Base-by-base conservation (phyloP, 2,888 invertebrate species). In the Pseudococcus longispinus region DNA sequence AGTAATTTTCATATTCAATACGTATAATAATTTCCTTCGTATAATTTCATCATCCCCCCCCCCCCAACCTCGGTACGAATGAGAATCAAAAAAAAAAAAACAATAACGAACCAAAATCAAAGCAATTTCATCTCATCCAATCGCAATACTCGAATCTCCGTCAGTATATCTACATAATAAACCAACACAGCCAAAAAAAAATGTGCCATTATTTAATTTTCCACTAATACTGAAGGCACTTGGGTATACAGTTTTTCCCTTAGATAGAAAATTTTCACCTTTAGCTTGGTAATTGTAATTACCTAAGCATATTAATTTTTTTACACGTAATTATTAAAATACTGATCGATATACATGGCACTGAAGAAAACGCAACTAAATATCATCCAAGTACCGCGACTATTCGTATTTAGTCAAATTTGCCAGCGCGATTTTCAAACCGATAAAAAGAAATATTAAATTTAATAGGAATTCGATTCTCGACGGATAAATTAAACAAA, bases 351-450 rank as follows among this genome's bases (percentile, higher is more conserved):
- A 80, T 42, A 80, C 74, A 80, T 80, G 77, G 77, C 77, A 80
- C 77, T 80, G 77, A 42, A 80, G 29, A 80, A n/a, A 80, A 80
- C n/a, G 42, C 32, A 80, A 80, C 29, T 80, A 80, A 80, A 80
- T 80, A 80, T n/a, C 20, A 80, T 80, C 42, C 77, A 80, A 80
- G 77, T 42, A 80, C 29, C 29, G 42, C 77, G 42, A 20, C 77
- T 42, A 26, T 2, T 20, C 77, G 70, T 70, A 65, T 65, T 65
- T 70, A 70, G 29, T 70, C 29, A 29, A 32, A 29, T 29, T 13
- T 18, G 8, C 29, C 70, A 70, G 29, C 70, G 70, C 70, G 29
- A 70, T 70, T 70, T 70, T 29, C 11, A 0, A n/a, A n/a, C 6
- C 20, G 11, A 23, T 11, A 70, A 65, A 26, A 60, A 23, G 11